Evolutionary conservation across 2,888 invertebrate genomes (phyloP).

Genomic region (Stenoptilia bipunctidactyla): DNA sequence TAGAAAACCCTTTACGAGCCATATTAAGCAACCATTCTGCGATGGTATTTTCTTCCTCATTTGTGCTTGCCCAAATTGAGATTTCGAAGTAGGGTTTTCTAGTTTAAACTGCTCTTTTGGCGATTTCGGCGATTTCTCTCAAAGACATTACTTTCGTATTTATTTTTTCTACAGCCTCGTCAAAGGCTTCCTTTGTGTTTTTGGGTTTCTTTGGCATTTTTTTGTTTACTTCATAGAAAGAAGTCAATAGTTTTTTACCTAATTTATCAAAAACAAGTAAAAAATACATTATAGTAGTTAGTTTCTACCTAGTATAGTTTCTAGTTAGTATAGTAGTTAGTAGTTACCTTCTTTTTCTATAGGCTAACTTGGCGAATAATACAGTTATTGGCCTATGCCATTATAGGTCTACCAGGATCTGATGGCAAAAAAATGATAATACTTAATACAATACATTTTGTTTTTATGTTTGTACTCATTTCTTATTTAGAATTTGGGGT

Average conservation of each 20-base stretch:
- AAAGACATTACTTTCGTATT: constrained; percentile 12
- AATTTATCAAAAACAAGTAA: not conserved
- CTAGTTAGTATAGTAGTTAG: too few species aligned
- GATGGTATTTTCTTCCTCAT: constrained; percentile 9
- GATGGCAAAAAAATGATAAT: too few species aligned
- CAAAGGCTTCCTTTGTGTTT: constrained; percentile 11
- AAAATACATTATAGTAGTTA: too few species aligned
- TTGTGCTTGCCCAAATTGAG: constrained; percentile 11
- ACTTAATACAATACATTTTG: too few species aligned
- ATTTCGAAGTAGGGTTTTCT: constrained; percentile 12
- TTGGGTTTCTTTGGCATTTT: constrained; percentile 11
- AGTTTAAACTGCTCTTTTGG: constrained; percentile 12
- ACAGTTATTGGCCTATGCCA: too few species aligned
- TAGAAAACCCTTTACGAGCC: constrained; percentile 15
- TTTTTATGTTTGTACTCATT: too few species aligned
- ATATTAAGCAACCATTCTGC: constrained; percentile 8
- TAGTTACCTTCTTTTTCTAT: too few species aligned
- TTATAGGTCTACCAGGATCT: too few species aligned
- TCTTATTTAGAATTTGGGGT: too few species aligned
- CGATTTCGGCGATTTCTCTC: constrained; percentile 10
- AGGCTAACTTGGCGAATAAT: too few species aligned
- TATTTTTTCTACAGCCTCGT: constrained; percentile 10
- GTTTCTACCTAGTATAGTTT: too few species aligned
- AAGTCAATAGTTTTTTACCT: constrained; percentile 3
- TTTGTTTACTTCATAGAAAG: not conserved